These are phyloP conservation scores for Thunnus albacares DNA, from an alignment of 2,797 vertebrate genomes.

Conservation along the genomic window DNA sequence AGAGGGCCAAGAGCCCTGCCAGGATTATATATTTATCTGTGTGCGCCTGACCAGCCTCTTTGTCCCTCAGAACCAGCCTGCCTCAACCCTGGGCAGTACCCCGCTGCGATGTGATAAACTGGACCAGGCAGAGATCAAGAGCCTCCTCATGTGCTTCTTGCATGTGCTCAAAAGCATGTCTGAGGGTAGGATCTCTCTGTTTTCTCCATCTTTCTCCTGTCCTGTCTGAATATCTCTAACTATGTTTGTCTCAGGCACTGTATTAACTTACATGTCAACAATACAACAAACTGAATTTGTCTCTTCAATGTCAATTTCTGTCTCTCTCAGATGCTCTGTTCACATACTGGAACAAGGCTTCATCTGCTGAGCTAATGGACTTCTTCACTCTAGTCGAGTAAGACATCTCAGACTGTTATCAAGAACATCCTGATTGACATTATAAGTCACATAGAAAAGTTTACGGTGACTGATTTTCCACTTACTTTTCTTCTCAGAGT, in stretches of 20 bases:
- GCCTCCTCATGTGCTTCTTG: slow-evolving; percentile 97
- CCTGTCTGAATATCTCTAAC: background rate
- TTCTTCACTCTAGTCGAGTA: slow-evolving; percentile 98
- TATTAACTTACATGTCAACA: background rate
- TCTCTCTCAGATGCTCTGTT: slow-evolving; percentile 92
- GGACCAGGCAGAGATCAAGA: slow-evolving; percentile 97
- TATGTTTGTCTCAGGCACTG: background rate
- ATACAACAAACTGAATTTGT: background rate
- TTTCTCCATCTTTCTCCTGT: background rate
- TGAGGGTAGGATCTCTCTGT: slow-evolving; percentile 87
- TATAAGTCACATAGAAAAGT: background rate
- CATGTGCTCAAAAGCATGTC: slow-evolving; percentile 99
- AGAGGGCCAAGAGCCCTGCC: background rate
- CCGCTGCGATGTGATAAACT: slow-evolving; percentile 96
- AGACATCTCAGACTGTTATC: slow-evolving; percentile 69
- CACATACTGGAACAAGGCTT: slow-evolving; percentile 98
- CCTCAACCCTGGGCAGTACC: slow-evolving; percentile 88
- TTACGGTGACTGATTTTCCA: background rate
- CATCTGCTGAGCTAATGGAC: slow-evolving; percentile 95
- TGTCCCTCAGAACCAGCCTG: slow-evolving; percentile 88
- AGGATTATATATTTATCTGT: slow-evolving; percentile 14
- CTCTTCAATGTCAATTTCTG: slow-evolving; percentile 2
- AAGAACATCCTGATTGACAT: background rate
- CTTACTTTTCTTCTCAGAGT: slow-evolving; percentile 85
- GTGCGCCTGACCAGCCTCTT: slow-evolving; percentile 26